Base-by-base conservation (phyloP, 2,113 vertebrate species). In the Petrocephalus microphthalmus region DNA sequence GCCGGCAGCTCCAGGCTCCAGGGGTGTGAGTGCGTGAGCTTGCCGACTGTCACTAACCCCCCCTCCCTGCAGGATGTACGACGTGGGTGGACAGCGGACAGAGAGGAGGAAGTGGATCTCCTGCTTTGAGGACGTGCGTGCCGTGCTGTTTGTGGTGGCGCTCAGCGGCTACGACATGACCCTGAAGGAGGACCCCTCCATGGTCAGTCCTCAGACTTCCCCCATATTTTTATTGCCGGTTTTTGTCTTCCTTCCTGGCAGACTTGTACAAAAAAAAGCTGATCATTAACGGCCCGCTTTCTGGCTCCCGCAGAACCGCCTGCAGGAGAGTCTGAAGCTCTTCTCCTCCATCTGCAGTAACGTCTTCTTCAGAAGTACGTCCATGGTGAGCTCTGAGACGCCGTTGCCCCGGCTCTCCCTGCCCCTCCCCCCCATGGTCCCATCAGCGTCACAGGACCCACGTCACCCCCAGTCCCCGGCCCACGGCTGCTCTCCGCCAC, bases 291-390 rank as follows among this genome's bases (percentile, higher is more conserved):
- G 0, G 1, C 88, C 45, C 49, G 67, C 4, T 78, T 87, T 51
- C 89, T 67, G 42, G 6, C 86, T 45, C 88, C 87, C 64, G 81
- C 90, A 96, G 95, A 96, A 96, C 90, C 95, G 95, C 74, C 92
- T 96, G 49, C 94, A 95, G 88, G 95, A 96, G 91, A 96, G 95
- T 91, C 90, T 95, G 91, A 95, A 94, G 82, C 93, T 96, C 49
- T 96, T 96, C 89, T 92, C 93, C 19, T 94, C 95, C 45, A 94
- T 96, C 92, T 96, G 95, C 93, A 96, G 95, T 90, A 96, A 96
- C 33, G 25, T 96, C 42, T 96, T 95, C 93, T 95, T 96, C 93
- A 93, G 92, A 88, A 94, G 91, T 92, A 96, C 95, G 25, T 96
- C 95, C 53, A 95, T 95, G 95, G 95, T 95, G 92, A 93, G 95